Percentiles rank a stretch among this genome's conserved stretches.
These are phyloP conservation scores for Saccopteryx bilineata DNA, from an alignment of 2,113 vertebrate genomes.

Conservation along the genomic window DNA sequence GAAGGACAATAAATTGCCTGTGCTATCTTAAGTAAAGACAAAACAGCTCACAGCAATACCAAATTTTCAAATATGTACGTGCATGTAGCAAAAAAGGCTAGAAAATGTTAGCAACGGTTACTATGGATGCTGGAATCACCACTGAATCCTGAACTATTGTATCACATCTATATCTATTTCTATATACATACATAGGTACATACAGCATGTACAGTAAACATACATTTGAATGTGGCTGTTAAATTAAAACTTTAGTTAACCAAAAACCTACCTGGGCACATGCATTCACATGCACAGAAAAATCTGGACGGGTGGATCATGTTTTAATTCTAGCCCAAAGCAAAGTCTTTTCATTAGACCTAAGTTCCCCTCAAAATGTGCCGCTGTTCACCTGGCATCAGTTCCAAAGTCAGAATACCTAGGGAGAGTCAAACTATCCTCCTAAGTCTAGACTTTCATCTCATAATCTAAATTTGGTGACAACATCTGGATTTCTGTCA, in stretches of 20 bases:
- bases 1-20: neutral
- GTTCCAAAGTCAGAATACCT: neutral
- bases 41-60: neutral
- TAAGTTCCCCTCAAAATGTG: neutral
- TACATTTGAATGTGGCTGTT: neutral
- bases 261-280: neutral
- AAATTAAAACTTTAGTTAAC: neutral
- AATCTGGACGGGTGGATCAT: neutral
- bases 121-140: neutral
- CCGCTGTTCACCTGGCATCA: neutral
- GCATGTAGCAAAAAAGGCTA: neutral
- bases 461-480: constrained; percentile 55
- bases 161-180: neutral
- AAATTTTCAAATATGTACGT: neutral
- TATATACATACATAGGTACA: neutral
- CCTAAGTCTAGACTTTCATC: constrained; percentile 42
- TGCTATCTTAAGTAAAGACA: neutral
- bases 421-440: neutral
- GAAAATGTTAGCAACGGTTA: neutral
- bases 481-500: constrained; percentile 57
- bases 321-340: neutral
- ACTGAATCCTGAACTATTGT: neutral
- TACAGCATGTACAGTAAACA: too few relatives aligned
- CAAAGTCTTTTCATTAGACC: neutral
- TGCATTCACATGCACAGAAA: neutral